A percentile compares a stretch with the other conserved stretches of the same genome.
phyloP scores from a whole-genome alignment of 2,888 invertebrate species.

The Toxonevra muliebris region DNA sequence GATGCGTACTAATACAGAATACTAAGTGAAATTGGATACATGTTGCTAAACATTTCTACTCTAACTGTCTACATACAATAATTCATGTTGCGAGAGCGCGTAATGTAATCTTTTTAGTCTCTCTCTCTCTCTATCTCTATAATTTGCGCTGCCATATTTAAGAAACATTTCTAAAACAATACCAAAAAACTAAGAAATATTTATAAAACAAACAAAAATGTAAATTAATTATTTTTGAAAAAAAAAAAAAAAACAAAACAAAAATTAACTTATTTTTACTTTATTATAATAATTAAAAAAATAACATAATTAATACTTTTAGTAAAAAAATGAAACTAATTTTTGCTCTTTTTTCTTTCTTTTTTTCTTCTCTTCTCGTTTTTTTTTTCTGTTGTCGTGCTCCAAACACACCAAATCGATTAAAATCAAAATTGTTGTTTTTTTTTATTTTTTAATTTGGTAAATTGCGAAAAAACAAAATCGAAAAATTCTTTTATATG shows the following conservation, averaged over 20 bases:
- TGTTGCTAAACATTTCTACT: too few species aligned
- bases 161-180: neutral
- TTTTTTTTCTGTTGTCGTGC: neutral
- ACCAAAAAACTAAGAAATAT: neutral
- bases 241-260: too few species aligned
- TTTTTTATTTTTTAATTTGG: slow-evolving; percentile 22
- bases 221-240: too few species aligned
- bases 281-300: neutral
- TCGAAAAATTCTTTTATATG: neutral
- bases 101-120: too few species aligned
- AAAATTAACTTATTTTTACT: neutral
- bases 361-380: slow-evolving; percentile 55
- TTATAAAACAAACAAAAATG: too few species aligned
- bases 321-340: slow-evolving; percentile 52
- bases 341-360: slow-evolving; percentile 58
- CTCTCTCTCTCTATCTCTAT: too few species aligned
- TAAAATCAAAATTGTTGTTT: slow-evolving; percentile 23
- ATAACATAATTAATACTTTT: slow-evolving; percentile 6
- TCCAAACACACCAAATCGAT: slow-evolving; percentile 11
- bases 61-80: too few species aligned
- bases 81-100: too few species aligned
- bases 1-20: too few species aligned
- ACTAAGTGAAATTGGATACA: too few species aligned
- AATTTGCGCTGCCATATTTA: too few species aligned
- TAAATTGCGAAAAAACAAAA: neutral